A percentile compares a stretch with the other conserved stretches of the same genome.
These are phyloP conservation scores for Andrena praecox DNA, from an alignment of 2,888 invertebrate genomes.

Conservation along the genomic window DNA sequence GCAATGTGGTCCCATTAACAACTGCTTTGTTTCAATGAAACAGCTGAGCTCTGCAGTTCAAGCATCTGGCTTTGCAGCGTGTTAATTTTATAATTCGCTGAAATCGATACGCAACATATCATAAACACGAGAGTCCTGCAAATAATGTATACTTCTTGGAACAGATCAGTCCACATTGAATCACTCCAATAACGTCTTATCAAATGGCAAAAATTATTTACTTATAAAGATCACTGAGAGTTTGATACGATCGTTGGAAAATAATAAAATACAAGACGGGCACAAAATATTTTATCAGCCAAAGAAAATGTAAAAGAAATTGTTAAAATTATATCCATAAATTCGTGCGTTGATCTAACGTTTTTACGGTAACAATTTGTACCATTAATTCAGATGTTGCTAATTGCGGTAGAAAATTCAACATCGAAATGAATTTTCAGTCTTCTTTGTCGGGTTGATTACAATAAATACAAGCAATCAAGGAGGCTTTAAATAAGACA, in stretches of 20 bases:
- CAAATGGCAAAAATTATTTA: no score
- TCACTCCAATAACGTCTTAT: not conserved
- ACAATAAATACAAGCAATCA: not conserved
- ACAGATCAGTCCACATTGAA: not conserved
- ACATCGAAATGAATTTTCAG: not conserved
- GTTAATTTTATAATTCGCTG: conserved; percentile 35
- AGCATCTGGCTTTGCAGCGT: conserved; percentile 7
- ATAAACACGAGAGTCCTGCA: not conserved
- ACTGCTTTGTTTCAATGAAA: conserved; percentile 40
- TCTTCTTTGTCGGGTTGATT: not conserved
- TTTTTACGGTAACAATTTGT: no score
- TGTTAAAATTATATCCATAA: no score
- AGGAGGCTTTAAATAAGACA: not conserved
- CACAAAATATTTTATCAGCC: no score
- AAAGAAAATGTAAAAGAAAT: no score
- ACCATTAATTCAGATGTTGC: no score
- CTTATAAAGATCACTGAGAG: no score
- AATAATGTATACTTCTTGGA: not conserved
- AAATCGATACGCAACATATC: conserved; percentile 16
- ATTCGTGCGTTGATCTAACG: no score
- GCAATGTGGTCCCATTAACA: conserved; percentile 30
- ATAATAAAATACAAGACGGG: no score
- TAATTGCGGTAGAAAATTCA: not conserved
- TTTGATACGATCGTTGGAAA: no score
- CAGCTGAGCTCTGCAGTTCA: conserved; percentile 24